phyloP scores from a whole-genome alignment of 2,888 invertebrate genomes.

The Julus scandinavius region DNA sequence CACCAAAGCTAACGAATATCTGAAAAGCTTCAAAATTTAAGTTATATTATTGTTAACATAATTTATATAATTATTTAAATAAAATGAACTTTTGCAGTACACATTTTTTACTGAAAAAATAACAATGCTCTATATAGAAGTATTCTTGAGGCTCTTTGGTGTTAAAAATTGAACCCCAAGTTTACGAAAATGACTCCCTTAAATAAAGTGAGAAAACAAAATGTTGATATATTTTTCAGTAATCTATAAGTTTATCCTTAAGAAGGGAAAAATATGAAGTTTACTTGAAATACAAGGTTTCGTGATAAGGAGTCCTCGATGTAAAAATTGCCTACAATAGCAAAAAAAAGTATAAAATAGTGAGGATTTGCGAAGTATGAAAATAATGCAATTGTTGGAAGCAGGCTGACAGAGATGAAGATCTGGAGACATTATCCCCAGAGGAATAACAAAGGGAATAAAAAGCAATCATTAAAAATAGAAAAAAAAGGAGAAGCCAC shows the following conservation, averaged over 20 bases:
- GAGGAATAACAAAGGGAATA: slow-evolving; percentile 17
- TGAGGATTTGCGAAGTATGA: slow-evolving; percentile 15
- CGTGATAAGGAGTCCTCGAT: neutral
- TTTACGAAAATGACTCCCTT: no score
- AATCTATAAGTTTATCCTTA: no score
- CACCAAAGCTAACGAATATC: no score
- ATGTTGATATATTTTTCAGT: neutral
- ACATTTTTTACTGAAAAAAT: no score
- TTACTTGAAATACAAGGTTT: neutral
- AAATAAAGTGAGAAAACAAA: no score
- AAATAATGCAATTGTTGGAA: slow-evolving; percentile 10
- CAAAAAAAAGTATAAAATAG: neutral
- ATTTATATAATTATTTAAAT: no score
- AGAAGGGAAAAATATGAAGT: neutral
- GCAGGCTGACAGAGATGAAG: neutral
- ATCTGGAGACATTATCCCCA: neutral
- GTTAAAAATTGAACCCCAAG: no score
- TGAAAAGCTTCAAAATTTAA: no score
- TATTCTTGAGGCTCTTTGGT: no score
- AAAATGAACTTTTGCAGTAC: no score
- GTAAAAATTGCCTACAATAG: slow-evolving; percentile 14
- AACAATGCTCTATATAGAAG: no score
- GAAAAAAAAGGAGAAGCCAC: neutral
- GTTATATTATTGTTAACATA: no score
- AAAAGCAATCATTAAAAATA: slow-evolving; percentile 16